Evolutionary conservation across 2,888 invertebrate species (phyloP).

Genomic region (Aleiodes alternator): DNA sequence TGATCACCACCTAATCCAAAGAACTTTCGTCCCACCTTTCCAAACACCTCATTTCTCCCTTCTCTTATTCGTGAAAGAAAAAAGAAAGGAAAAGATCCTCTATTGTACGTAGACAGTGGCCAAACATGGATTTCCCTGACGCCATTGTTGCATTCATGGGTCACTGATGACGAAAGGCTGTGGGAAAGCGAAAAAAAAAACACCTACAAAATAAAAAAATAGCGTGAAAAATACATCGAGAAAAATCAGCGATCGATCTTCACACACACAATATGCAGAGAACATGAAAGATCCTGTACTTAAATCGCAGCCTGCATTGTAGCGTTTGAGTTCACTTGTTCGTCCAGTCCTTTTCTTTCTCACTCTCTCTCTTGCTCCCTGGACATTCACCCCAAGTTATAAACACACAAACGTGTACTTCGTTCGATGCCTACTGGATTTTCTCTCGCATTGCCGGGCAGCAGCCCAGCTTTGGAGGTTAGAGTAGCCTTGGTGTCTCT

Average conservation of each 20-base stretch:
- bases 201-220: not conserved
- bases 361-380: constrained; percentile 43
- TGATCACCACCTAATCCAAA: not conserved
- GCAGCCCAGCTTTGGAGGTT: constrained; percentile 26
- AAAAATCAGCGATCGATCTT: not conserved
- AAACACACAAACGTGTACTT: not conserved
- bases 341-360: constrained; percentile 60
- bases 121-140: constrained; percentile 6
- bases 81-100: not conserved
- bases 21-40: not conserved
- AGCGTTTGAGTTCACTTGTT: constrained; percentile 67
- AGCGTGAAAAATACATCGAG: not conserved
- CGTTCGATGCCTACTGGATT: constrained; percentile 50
- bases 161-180: constrained; percentile 28
- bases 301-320: constrained; percentile 39
- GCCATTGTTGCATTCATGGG: constrained; percentile 24
- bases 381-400: constrained; percentile 68
- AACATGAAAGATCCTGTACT: constrained; percentile 40
- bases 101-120: constrained; percentile 18
- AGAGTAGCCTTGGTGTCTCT: constrained; percentile 57
- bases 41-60: not conserved
- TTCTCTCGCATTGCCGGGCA: constrained; percentile 56
- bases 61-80: not conserved
- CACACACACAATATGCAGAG: constrained; percentile 2
- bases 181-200: constrained; percentile 12